Conservation (phyloP, 2,888 invertebrate genomes). For the Crocallis elinguaria region DNA sequence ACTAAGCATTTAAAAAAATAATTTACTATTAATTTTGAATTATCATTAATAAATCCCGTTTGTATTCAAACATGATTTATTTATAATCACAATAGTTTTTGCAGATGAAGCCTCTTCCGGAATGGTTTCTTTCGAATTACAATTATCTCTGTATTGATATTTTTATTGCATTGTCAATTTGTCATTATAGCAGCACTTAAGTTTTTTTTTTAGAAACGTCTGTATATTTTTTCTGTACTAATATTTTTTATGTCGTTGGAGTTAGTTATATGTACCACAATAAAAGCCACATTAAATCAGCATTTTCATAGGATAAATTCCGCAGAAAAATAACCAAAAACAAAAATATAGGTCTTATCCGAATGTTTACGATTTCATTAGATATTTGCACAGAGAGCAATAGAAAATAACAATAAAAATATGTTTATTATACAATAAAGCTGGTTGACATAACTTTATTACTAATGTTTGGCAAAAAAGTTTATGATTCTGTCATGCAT, state of each 20-base stretch:
- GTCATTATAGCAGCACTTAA: neutral
- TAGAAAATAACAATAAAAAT: slow-evolving; percentile 54
- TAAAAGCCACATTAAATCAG: slow-evolving; percentile 3
- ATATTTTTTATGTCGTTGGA: neutral
- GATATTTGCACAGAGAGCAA: slow-evolving; percentile 38
- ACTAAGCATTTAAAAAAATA: neutral
- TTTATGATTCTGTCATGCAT: slow-evolving; percentile 50
- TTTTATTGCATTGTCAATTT: no score
- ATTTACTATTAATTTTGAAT: neutral
- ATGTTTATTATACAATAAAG: slow-evolving; percentile 69
- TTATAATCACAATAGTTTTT: no score
- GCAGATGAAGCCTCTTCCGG: no score
- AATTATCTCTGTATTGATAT: no score
- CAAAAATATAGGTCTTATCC: slow-evolving; percentile 34
- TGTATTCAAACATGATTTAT: no score
- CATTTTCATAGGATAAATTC: neutral
- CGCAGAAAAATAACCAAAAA: slow-evolving; percentile 15
- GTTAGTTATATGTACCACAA: neutral
- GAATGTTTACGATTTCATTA: slow-evolving; percentile 36
- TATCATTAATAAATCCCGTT: no score
- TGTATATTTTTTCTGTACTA: no score
- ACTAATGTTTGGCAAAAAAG: slow-evolving; percentile 49
- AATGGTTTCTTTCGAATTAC: no score
- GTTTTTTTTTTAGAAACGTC: neutral
- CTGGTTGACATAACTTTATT: slow-evolving; percentile 61